Evolutionary conservation across 2,797 vertebrate species (phyloP).

Genomic region (Hirundo rustica): DNA sequence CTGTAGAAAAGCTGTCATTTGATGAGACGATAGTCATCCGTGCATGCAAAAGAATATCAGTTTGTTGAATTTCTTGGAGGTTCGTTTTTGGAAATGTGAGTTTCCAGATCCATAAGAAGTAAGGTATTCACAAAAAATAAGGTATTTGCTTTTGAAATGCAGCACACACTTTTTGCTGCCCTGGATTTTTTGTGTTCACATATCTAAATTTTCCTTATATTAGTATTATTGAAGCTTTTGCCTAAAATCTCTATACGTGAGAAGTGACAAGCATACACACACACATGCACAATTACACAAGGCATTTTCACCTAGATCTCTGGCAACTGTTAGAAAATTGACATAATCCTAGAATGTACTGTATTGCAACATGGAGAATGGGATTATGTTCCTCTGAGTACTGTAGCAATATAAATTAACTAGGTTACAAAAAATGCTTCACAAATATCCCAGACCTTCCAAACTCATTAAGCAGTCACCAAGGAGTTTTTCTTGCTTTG

Average conservation of each 20-base stretch:
- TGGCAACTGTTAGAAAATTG: neutral
- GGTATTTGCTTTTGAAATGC: neutral
- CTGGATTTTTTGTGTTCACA: neutral
- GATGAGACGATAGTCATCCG: neutral
- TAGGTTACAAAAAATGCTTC: neutral
- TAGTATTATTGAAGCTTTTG: neutral
- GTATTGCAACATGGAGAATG: neutral
- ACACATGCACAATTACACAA: accelerated
- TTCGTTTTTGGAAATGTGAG: neutral
- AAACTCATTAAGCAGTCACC: neutral
- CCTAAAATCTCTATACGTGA: neutral
- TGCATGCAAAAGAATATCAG: neutral
- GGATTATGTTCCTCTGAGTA: neutral
- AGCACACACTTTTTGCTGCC: neutral
- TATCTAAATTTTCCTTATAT: neutral
- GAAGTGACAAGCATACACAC: neutral
- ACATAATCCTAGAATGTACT: neutral
- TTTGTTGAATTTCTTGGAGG: neutral
- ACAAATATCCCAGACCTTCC: neutral
- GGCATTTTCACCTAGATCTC: neutral
- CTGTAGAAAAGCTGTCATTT: neutral
- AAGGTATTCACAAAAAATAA: neutral
- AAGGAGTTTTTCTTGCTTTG: neutral
- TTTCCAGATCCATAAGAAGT: neutral
- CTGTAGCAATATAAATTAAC: neutral